Evolutionary conservation across 1,140 invertebrate genomes (phyloP), one percentile per base, ranked within the genome.

Genomic region (Saccostrea echinata): DNA sequence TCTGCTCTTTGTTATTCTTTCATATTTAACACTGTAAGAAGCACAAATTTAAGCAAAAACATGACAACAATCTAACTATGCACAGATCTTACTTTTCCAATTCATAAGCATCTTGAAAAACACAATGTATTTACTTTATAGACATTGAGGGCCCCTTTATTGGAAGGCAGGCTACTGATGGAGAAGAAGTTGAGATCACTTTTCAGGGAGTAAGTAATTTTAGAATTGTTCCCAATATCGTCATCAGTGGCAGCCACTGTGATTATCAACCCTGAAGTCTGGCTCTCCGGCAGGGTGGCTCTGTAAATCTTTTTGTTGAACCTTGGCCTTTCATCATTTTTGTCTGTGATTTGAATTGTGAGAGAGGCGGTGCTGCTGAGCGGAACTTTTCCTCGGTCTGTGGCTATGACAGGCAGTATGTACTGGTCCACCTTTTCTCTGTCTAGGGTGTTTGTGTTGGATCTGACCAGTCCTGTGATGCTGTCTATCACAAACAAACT

Each of bases 381-480:
- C 51, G 96, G 94, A 6, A 96, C 96, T n/a, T 94, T 93, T 11
- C 98, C 98, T 88, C 97, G 96, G 94, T 99, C 99, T 82, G 98
- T 96, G 0, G 98, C 99, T 64, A 97, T 95, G 0, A 93, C 89
- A 2, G 85, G 90, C 35, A 92, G 64, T 24, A 86, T 86, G 76
- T 92, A 93, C 43, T 86, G 88, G 27, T 91, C 91, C 33, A 90
- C 88, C 11, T 90, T 90, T 33, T 90, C 90, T 30, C 89, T 87
- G 52, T 93, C 92, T 43, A 93, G 80, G 9, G 83, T 87, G 64
- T 90, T 86, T 3, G 89, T 90, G 61, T 91, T 93, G 13, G 92
- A 92, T 43, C 86, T 89, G 18, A 93, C 91, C n/a, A 93, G 88
- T 18, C 92, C 92, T 1, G 90, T 90, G 2, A 88, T 81, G 2